These are phyloP conservation scores for Steinernema khuongi DNA, from an alignment of 1,140 invertebrate genomes.

Conservation along the genomic window DNA sequence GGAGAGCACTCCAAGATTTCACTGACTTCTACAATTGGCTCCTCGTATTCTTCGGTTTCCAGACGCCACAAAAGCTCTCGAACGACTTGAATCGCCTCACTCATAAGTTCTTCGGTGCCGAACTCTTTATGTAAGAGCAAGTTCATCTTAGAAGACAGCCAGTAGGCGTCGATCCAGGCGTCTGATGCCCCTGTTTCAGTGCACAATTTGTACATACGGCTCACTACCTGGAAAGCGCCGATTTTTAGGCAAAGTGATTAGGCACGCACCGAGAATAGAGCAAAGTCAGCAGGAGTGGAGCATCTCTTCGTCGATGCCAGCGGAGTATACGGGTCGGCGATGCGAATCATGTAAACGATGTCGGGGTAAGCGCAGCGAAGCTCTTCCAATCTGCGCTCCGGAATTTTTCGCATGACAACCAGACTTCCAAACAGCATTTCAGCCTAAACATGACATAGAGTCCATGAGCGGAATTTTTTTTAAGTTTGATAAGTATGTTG, in stretches of 20 bases:
- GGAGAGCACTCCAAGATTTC: neutral
- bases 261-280: neutral
- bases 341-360: conserved; percentile 1
- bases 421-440: neutral
- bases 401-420: neutral
- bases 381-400: neutral
- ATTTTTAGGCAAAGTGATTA: neutral
- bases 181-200: neutral
- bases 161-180: neutral
- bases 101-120: neutral
- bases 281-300: neutral
- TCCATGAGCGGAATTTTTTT: too few species aligned
- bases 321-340: neutral
- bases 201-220: neutral
- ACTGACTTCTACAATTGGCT: neutral
- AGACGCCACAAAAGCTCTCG: neutral
- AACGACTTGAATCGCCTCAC: neutral
- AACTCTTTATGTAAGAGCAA: neutral
- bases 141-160: neutral
- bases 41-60: neutral
- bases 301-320: neutral
- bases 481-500: neutral
- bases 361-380: neutral
- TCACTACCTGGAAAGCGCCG: neutral
- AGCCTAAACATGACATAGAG: neutral